These are phyloP conservation scores for Cyprinodon brontotheroides DNA, from an alignment of 2,113 vertebrate species.

Conservation along the genomic window DNA sequence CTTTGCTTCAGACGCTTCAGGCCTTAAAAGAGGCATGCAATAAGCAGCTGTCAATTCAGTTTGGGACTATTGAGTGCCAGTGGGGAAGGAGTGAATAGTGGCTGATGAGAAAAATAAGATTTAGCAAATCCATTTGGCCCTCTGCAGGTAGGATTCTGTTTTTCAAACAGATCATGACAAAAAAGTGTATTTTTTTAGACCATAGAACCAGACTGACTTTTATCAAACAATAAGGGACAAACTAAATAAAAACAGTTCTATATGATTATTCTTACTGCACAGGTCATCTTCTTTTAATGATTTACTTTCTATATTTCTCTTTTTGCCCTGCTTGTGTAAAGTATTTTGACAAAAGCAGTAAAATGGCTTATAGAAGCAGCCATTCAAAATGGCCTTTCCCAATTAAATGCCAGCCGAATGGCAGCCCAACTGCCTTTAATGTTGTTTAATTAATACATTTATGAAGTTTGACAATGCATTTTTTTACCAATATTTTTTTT, in stretches of 20 bases:
- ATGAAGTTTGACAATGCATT: too few relatives aligned
- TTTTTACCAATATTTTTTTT: too few relatives aligned
- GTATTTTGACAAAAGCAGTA: not conserved
- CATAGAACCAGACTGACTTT: too few relatives aligned
- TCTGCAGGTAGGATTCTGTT: constrained; percentile 7
- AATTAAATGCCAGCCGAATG: too few relatives aligned
- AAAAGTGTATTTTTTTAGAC: not conserved
- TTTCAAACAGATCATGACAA: not conserved
- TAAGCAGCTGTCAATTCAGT: constrained; percentile 58
- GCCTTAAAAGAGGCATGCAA: constrained; percentile 58
- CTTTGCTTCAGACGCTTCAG: constrained; percentile 34
- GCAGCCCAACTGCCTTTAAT: too few relatives aligned
- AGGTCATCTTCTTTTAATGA: too few relatives aligned
- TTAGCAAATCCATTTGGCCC: not conserved
- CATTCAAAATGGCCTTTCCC: too few relatives aligned
- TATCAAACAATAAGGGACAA: not conserved
- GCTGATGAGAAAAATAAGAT: constrained; percentile 25
- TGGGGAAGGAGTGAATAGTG: constrained; percentile 9
- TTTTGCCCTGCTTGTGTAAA: not conserved
- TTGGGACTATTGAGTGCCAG: constrained; percentile 41
- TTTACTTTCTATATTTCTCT: not conserved
- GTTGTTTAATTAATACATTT: too few relatives aligned
- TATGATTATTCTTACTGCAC: not conserved
- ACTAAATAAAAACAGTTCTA: not conserved
- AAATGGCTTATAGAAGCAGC: not conserved